These are phyloP conservation scores for Eristalis tenax DNA, from an alignment of 2,888 invertebrate species.

Conservation along the genomic window DNA sequence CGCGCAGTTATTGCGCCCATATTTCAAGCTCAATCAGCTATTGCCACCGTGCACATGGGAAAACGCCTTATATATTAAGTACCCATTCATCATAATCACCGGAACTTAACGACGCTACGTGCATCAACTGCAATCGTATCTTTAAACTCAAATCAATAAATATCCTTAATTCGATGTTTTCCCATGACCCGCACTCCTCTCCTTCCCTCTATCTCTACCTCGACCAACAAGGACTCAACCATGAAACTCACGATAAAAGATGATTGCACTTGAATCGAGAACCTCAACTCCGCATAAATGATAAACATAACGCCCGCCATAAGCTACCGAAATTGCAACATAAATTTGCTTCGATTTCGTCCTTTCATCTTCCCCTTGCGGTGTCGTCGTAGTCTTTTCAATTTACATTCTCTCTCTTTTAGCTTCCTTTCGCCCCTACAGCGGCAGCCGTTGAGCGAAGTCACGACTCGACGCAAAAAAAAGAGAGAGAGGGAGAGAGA, in stretches of 20 bases:
- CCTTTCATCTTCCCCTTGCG: not conserved
- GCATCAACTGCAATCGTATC: constrained; percentile 21
- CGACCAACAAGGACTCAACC: constrained; percentile 13
- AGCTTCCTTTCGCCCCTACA: not conserved
- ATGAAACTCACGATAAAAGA: constrained; percentile 44
- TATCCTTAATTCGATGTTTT: constrained; percentile 40
- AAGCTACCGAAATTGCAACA: constrained; percentile 54
- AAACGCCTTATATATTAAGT: constrained; percentile 5
- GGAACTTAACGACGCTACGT: constrained; percentile 14
- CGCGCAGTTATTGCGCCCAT: not conserved
- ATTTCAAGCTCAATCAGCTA: not conserved
- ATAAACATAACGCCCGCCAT: constrained; percentile 50
- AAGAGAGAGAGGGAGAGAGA: too few species aligned
- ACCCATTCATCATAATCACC: constrained; percentile 47
- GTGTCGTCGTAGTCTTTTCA: not conserved
- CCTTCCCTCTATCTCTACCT: too few species aligned
- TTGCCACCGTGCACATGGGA: not conserved
- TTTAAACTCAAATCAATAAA: constrained; percentile 42
- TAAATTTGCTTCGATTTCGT: constrained; percentile 52
- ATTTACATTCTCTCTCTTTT: not conserved
- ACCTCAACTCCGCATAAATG: constrained; percentile 23
- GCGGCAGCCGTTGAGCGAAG: not conserved
- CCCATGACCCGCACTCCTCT: not conserved
- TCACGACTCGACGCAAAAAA: not conserved
- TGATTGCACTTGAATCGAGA: constrained; percentile 35